Conservation (phyloP, 2,797 vertebrate species). For the Amazona finschi region DNA sequence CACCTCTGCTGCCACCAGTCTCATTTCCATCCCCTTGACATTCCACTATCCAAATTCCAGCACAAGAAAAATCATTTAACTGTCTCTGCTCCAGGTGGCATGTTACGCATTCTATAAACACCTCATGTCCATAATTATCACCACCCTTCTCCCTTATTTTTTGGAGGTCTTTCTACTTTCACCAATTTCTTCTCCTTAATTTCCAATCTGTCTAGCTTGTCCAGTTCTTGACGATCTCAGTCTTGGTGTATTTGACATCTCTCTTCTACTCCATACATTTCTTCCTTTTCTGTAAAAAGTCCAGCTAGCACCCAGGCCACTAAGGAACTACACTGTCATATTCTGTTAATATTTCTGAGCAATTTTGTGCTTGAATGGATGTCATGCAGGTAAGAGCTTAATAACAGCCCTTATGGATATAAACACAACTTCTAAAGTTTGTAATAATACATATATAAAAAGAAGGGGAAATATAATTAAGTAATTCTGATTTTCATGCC, state of each 20-base stretch:
- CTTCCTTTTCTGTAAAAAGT: background rate
- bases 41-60: background rate
- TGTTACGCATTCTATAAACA: background rate
- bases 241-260: background rate
- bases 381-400: background rate
- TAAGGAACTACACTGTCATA: background rate
- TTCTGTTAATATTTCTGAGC: background rate
- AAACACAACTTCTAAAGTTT: background rate
- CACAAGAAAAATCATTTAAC: background rate
- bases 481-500: background rate
- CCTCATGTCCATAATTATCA: background rate
- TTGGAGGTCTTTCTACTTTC: background rate
- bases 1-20: background rate
- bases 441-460: background rate
- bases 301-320: background rate
- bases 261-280: background rate
- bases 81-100: background rate
- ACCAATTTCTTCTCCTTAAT: background rate
- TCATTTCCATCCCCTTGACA: background rate
- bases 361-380: background rate
- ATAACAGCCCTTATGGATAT: background rate
- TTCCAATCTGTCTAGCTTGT: background rate
- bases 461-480: background rate
- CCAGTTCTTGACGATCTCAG: background rate
- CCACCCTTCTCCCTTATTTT: accelerated